These are phyloP conservation scores for Acrocyrtus sp. DNA, from an alignment of 2,888 invertebrate species.

Conservation along the genomic window DNA sequence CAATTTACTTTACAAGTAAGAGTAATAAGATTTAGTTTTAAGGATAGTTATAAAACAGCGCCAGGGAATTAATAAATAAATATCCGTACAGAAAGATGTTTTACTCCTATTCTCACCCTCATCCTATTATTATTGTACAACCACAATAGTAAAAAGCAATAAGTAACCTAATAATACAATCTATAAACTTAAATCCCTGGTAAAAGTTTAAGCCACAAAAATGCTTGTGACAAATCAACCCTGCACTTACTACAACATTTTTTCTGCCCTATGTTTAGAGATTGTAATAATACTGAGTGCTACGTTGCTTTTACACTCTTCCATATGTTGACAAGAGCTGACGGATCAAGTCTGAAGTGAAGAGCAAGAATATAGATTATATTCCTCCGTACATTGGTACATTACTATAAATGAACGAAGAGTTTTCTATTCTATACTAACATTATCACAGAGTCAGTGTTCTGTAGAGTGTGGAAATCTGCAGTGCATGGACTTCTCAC, in stretches of 20 bases:
- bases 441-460: too few species aligned
- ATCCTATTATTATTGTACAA: conserved; percentile 4
- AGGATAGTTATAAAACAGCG: too few species aligned
- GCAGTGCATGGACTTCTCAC: too few species aligned
- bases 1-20: too few species aligned
- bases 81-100: too few species aligned
- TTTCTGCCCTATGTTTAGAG: conserved; percentile 1
- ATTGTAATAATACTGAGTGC: neutral
- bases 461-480: too few species aligned
- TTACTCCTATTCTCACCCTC: neutral
- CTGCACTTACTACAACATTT: conserved; percentile 1
- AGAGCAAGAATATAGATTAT: too few species aligned
- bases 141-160: conserved; percentile 12
- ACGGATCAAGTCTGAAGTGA: too few species aligned
- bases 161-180: conserved; percentile 7
- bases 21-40: too few species aligned
- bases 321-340: conserved; percentile 57
- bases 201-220: conserved; percentile 26
- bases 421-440: too few species aligned
- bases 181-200: conserved; percentile 3
- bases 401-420: too few species aligned
- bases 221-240: conserved; percentile 39
- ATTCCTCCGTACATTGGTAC: too few species aligned
- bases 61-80: conserved; percentile 6
- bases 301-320: conserved; percentile 14